These are phyloP conservation scores for Drosophila elegans DNA, from an alignment of 1,140 invertebrate genomes.

Conservation along the genomic window DNA sequence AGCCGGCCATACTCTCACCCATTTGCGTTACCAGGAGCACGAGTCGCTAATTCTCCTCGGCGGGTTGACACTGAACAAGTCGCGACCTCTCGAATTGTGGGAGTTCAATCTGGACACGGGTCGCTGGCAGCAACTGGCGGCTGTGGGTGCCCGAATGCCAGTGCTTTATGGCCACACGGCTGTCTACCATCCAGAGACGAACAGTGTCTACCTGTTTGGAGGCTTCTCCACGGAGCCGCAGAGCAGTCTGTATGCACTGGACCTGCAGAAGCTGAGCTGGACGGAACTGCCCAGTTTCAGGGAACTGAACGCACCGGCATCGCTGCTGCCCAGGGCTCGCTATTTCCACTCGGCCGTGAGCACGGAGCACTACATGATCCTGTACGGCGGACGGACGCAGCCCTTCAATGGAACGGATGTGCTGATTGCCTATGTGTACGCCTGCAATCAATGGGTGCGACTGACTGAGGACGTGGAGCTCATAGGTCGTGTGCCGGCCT, in stretches of 20 bases:
- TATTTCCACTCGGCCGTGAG: conserved; percentile 96
- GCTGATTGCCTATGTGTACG: conserved; percentile 94
- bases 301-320: conserved; percentile 86
- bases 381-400: conserved; percentile 93
- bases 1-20: conserved; percentile 95
- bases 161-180: conserved; percentile 96
- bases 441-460: conserved; percentile 95
- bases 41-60: conserved; percentile 94
- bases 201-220: conserved; percentile 96
- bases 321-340: conserved; percentile 88
- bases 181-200: conserved; percentile 92
- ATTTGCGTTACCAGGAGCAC: conserved; percentile 89
- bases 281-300: conserved; percentile 90
- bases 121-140: conserved; percentile 89
- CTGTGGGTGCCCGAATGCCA: conserved; percentile 90
- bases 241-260: conserved; percentile 91
- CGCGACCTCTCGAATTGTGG: conserved; percentile 91
- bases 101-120: conserved; percentile 92
- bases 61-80: conserved; percentile 92
- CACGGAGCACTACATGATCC: conserved; percentile 94
- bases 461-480: conserved; percentile 89
- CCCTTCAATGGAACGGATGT: conserved; percentile 90
- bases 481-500: conserved; percentile 89
- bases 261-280: conserved; percentile 91
- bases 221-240: conserved; percentile 87